phyloP scores from a whole-genome alignment of 2,113 vertebrate genomes.

The Stegostoma tigrinum region DNA sequence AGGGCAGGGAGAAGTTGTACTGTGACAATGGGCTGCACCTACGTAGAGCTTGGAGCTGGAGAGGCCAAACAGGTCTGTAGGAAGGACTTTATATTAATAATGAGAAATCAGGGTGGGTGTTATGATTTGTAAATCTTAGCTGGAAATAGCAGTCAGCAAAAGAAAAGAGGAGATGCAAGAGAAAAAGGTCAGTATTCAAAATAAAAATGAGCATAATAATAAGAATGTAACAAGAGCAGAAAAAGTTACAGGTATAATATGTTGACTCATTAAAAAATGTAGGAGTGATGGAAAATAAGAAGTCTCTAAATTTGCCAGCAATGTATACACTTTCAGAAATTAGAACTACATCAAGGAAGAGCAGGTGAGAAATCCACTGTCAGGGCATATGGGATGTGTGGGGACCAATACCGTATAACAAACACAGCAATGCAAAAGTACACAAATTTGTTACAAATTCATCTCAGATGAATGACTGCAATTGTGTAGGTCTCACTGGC shows the following conservation, averaged over 20 bases:
- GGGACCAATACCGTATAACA: neutral
- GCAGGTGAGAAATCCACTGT: too few species aligned
- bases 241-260: neutral
- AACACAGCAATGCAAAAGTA: neutral
- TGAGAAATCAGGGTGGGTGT: neutral
- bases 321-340: too few species aligned
- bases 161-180: neutral
- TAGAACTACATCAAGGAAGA: too few species aligned
- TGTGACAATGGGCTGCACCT: neutral
- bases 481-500: neutral
- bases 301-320: too few species aligned
- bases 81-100: neutral
- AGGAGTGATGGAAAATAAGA: too few species aligned
- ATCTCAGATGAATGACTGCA: neutral
- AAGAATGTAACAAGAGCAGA: neutral
- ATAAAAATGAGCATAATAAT: neutral
- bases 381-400: neutral
- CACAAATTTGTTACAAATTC: neutral
- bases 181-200: neutral
- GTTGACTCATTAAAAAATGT: neutral
- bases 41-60: neutral
- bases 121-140: neutral
- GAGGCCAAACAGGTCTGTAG: neutral
- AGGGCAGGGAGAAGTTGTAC: neutral
- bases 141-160: neutral